Percentiles rank a stretch among this genome's conserved stretches.
phyloP scores from a whole-genome alignment of 2,113 vertebrate species.

The Carassius carassius region DNA sequence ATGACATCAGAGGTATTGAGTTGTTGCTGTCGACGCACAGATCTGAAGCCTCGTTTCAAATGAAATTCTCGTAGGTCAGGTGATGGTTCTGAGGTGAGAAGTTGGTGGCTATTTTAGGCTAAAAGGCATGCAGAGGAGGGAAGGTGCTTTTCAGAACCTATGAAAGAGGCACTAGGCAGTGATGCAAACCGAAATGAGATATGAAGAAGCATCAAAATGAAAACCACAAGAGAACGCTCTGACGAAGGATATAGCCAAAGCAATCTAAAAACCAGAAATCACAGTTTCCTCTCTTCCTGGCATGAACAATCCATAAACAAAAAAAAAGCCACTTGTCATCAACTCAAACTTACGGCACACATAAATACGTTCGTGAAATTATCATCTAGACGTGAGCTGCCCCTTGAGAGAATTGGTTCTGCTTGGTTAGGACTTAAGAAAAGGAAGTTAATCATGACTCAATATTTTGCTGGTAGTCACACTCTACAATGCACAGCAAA shows the following conservation, averaged over 20 bases:
- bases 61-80: background rate
- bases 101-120: background rate
- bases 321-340: background rate
- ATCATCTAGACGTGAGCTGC: background rate
- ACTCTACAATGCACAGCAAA: background rate
- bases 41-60: background rate
- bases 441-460: conserved; percentile 31
- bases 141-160: background rate
- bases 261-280: background rate
- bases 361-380: background rate
- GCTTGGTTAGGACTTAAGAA: conserved; percentile 39
- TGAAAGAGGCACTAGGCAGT: background rate
- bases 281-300: background rate
- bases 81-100: background rate
- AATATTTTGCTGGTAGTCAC: background rate
- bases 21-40: background rate
- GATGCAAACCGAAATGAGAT: conserved; percentile 4
- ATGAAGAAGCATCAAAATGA: background rate
- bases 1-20: conserved; percentile 11
- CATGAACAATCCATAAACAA: background rate
- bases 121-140: background rate
- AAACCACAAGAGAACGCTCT: conserved; percentile 2
- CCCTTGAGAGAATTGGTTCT: conserved; percentile 1
- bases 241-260: conserved; percentile 1
- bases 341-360: background rate